phyloP scores from a whole-genome alignment of 2,888 invertebrate species.

The Microctonus brassicae region DNA sequence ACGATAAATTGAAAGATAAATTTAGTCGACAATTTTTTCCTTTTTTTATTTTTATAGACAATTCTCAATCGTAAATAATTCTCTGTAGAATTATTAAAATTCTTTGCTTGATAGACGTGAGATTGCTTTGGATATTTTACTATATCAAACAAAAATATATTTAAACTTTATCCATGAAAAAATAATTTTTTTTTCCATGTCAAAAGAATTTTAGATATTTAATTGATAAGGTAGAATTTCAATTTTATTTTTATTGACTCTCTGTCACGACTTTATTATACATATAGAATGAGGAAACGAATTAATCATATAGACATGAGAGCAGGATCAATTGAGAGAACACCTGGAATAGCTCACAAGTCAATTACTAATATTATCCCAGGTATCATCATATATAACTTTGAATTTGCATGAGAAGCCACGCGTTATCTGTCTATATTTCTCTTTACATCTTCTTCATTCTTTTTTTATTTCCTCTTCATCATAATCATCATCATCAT shows the following conservation, averaged over 20 bases:
- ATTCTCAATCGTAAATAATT: not conserved
- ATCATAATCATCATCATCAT: too few species aligned
- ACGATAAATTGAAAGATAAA: not conserved
- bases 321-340: too few species aligned
- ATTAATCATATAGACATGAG: not conserved
- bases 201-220: not conserved
- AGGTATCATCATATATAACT: not conserved
- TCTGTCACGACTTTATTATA: too few species aligned
- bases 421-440: not conserved
- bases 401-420: constrained; percentile 3
- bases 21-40: not conserved
- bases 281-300: too few species aligned
- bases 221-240: too few species aligned
- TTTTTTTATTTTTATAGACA: too few species aligned
- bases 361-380: constrained; percentile 9
- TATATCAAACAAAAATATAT: not conserved
- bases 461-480: too few species aligned
- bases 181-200: not conserved
- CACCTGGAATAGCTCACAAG: constrained; percentile 2
- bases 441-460: not conserved
- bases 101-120: not conserved
- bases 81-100: not conserved
- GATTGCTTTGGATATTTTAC: not conserved
- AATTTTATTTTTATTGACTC: too few species aligned
- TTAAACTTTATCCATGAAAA: not conserved